Evolutionary conservation across 2,888 invertebrate genomes (phyloP).

Genomic region (Mesorhabditis spiculigera): DNA sequence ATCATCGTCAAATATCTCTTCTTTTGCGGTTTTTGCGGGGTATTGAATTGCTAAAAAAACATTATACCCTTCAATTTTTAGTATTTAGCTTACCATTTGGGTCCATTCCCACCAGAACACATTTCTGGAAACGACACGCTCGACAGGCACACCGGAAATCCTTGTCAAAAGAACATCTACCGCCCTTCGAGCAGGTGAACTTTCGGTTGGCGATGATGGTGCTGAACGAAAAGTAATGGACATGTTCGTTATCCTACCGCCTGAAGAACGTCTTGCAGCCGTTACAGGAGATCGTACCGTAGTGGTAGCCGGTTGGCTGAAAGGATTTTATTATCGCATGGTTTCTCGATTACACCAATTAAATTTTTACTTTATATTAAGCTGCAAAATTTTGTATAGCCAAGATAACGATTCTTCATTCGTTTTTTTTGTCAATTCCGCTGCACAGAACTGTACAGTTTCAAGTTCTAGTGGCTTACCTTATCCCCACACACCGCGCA

Average conservation of each 20-base stretch:
- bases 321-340: conserved; percentile 15
- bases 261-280: conserved; percentile 47
- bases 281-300: conserved; percentile 42
- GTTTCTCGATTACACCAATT: conserved; percentile 2
- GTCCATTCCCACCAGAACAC: conserved; percentile 41
- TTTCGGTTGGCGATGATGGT: conserved; percentile 34
- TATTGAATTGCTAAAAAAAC: conserved; percentile 23
- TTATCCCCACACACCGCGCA: conserved; percentile 44
- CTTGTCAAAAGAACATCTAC: conserved; percentile 40
- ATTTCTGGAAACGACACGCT: conserved; percentile 41
- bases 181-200: conserved; percentile 36
- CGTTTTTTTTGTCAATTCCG: conserved; percentile 11
- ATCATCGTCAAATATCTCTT: conserved; percentile 12
- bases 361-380: too few species aligned
- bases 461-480: conserved; percentile 41
- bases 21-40: conserved; percentile 11
- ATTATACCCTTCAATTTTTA: not conserved
- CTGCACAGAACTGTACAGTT: conserved; percentile 42
- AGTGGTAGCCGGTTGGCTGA: conserved; percentile 46
- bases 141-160: conserved; percentile 45
- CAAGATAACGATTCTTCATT: too few species aligned
- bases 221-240: not conserved
- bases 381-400: too few species aligned
- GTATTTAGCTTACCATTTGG: conserved; percentile 13
- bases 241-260: conserved; percentile 7